These are phyloP conservation scores for Drosophila subquinaria DNA, from an alignment of 2,888 invertebrate genomes.

Conservation along the genomic window DNA sequence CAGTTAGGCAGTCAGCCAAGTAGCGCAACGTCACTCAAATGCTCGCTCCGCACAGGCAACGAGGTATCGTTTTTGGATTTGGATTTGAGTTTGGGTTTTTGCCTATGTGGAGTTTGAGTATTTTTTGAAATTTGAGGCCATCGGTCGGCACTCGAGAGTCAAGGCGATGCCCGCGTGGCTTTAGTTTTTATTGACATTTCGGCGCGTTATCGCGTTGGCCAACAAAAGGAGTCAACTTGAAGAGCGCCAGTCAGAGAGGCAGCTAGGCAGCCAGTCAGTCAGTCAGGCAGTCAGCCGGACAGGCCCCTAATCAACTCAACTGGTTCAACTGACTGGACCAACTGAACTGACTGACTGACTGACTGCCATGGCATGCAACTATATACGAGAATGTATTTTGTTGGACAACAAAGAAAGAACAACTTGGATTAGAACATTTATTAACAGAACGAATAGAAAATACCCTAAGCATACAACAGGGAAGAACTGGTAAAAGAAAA, in stretches of 20 bases:
- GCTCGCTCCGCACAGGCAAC: constrained; percentile 56
- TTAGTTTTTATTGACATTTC: constrained; percentile 80
- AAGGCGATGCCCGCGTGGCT: constrained; percentile 71
- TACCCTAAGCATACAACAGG: constrained; percentile 15
- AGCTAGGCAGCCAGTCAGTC: constrained; percentile 29
- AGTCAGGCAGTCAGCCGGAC: too few relatives aligned
- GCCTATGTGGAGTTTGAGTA: constrained; percentile 23
- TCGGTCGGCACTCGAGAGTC: constrained; percentile 67
- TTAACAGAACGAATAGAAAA: constrained; percentile 18
- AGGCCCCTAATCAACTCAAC: too few relatives aligned
- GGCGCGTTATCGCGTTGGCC: constrained; percentile 75
- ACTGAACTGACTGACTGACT: constrained; percentile 27
- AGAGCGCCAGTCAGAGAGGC: constrained; percentile 61
- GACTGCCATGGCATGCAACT: constrained; percentile 43
- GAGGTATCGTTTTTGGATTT: constrained; percentile 12
- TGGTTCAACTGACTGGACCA: constrained; percentile 32
- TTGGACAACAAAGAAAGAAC: constrained; percentile 34
- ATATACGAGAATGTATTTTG: constrained; percentile 28
- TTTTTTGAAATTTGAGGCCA: constrained; percentile 79
- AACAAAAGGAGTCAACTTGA: constrained; percentile 80
- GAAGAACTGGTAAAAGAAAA: too few relatives aligned
- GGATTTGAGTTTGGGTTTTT: constrained; percentile 20
- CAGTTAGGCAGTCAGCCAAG: constrained; percentile 56
- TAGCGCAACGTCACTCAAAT: constrained; percentile 81
- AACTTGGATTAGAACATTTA: neutral